These are phyloP conservation scores for Xerus inauris DNA, from an alignment of 2,113 vertebrate species.

Conservation along the genomic window DNA sequence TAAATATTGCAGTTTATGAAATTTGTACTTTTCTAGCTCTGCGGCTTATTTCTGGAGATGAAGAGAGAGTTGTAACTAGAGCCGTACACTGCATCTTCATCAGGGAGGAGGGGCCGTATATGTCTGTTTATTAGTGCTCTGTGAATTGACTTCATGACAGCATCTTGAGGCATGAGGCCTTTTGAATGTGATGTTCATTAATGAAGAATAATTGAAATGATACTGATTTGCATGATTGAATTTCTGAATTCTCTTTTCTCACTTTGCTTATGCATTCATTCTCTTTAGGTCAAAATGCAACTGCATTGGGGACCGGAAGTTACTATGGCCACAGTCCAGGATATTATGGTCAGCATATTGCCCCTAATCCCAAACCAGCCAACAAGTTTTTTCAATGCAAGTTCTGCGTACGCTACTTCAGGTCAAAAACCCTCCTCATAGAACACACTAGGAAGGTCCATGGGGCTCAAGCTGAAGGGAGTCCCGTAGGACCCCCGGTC, in stretches of 20 bases:
- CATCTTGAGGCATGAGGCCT: background rate
- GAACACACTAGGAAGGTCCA: slow-evolving; percentile 98
- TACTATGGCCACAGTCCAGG: slow-evolving; percentile 90
- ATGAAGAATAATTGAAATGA: slow-evolving; percentile 45
- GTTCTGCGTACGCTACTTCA: slow-evolving; percentile 98
- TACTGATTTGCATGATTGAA: slow-evolving; percentile 31
- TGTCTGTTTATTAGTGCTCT: background rate
- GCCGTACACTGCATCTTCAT: background rate
- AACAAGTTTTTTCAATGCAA: slow-evolving; percentile 98
- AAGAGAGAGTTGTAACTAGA: background rate
- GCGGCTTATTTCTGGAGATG: background rate
- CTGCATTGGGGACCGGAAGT: slow-evolving; percentile 88
- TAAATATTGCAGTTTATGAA: background rate
- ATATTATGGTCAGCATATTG: slow-evolving; percentile 90
- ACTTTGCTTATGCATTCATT: slow-evolving; percentile 80
- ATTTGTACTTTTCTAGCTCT: background rate
- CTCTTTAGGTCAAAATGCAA: slow-evolving; percentile 91
- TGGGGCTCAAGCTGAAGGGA: slow-evolving; percentile 88
- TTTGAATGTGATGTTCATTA: slow-evolving; percentile 50
- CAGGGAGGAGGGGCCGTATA: background rate
- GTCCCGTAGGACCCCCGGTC: slow-evolving; percentile 82
- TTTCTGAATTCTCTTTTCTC: slow-evolving; percentile 56
- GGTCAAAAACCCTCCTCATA: slow-evolving; percentile 96
- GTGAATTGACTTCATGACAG: background rate
- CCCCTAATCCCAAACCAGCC: slow-evolving; percentile 89